These are phyloP conservation scores for Clavelina lepadiformis DNA, from an alignment of 23 tunicate species.

Conservation along the genomic window DNA sequence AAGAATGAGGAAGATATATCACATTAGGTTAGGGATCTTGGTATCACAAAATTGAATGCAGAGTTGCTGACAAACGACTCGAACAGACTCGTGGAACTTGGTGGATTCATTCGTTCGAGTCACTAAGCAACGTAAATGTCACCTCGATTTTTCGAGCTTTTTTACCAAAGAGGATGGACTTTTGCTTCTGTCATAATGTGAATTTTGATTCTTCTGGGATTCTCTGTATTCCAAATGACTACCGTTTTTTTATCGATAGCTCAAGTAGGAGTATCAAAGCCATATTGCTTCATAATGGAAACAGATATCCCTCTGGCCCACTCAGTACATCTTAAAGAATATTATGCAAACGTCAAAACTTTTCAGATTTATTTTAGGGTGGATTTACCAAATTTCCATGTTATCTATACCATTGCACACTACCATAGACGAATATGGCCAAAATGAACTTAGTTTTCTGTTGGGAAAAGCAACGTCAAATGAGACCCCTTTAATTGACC, in stretches of 20 bases:
- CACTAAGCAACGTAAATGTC: not conserved
- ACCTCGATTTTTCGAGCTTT: not conserved
- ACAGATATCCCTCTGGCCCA: conserved; percentile 20
- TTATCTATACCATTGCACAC: not conserved
- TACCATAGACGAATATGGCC: conserved; percentile 6
- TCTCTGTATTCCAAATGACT: conserved; percentile 12
- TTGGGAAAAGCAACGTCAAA: conserved; percentile 18
- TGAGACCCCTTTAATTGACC: conserved; percentile 10
- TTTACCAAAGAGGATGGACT: not conserved
- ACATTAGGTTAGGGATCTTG: not conserved
- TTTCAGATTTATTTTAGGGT: conserved; percentile 4
- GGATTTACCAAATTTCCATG: conserved; percentile 18
- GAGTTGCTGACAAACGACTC: not conserved
- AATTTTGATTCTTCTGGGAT: conserved; percentile 12
- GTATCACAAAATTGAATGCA: not conserved
- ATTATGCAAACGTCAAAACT: conserved; percentile 5
- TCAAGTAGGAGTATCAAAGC: conserved; percentile 21
- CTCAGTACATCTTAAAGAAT: conserved; percentile 13
- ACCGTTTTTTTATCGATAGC: conserved; percentile 23
- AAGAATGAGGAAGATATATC: no score
- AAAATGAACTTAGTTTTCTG: conserved; percentile 17
- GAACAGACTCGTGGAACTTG: not conserved
- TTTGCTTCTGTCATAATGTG: conserved; percentile 17
- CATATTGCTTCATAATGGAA: conserved; percentile 16
- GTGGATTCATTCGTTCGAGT: not conserved